These are phyloP conservation scores for Brotula barbata DNA, from an alignment of 2,797 vertebrate species.

Conservation along the genomic window DNA sequence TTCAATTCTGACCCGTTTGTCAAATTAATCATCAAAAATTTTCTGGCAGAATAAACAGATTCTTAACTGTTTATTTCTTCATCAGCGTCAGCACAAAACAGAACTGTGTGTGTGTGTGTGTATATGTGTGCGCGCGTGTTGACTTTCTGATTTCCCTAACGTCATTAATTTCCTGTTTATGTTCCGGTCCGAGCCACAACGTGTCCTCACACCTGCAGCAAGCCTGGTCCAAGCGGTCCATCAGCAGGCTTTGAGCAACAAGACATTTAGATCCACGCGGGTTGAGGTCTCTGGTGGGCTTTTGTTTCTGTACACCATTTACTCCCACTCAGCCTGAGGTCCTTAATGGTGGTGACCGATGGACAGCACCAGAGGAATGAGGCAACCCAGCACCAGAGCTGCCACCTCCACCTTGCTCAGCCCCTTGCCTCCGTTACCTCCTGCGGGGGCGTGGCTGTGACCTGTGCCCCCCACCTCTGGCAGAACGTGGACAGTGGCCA, in stretches of 20 bases:
- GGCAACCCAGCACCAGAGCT: conserved; percentile 92
- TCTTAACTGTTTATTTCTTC: conserved; percentile 22
- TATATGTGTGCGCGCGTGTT: not conserved
- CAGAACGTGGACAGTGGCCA: conserved; percentile 97
- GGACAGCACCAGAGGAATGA: conserved; percentile 94
- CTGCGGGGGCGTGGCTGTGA: conserved; percentile 87
- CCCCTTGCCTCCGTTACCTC: conserved; percentile 85
- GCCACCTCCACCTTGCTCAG: conserved; percentile 93
- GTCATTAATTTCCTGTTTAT: conserved; percentile 18
- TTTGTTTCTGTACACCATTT: conserved; percentile 24
- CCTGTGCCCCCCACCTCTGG: conserved; percentile 94
- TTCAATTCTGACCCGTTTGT: conserved; percentile 8
- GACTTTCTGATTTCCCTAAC: conserved; percentile 9
- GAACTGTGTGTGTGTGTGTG: not conserved
- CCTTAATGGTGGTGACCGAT: conserved; percentile 94
- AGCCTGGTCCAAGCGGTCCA: conserved; percentile 36
- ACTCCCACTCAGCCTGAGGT: conserved; percentile 4
- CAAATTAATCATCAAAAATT: not conserved
- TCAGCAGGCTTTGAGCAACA: conserved; percentile 38
- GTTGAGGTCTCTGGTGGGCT: conserved; percentile 31
- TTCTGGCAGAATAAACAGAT: conserved; percentile 26
- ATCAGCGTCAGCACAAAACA: conserved; percentile 32
- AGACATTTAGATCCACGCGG: conserved; percentile 50
- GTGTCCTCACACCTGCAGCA: conserved; percentile 12
- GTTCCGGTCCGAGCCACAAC: conserved; percentile 22